Evolutionary conservation across 1,140 invertebrate species (phyloP).

Genomic region (Rhagoletis zephyria): DNA sequence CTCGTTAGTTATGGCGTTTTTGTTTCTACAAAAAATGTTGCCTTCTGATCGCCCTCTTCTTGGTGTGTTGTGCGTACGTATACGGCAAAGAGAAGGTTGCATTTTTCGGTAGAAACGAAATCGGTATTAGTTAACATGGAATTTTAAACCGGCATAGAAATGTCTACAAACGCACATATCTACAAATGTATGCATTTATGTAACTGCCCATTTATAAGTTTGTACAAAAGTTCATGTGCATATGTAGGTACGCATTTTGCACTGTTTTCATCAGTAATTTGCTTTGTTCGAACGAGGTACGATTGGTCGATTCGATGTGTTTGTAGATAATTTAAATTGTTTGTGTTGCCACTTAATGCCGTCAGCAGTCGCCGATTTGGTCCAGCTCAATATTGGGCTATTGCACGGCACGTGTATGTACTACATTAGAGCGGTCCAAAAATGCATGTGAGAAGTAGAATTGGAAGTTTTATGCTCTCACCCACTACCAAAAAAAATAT

Average conservation of each 20-base stretch:
- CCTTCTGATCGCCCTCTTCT: too few species aligned
- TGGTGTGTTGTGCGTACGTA: too few species aligned
- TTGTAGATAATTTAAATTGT: slow-evolving; percentile 36
- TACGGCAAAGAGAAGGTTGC: too few species aligned
- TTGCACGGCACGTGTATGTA: too few species aligned
- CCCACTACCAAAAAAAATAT: too few species aligned
- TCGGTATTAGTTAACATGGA: neutral
- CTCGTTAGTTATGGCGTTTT: too few species aligned
- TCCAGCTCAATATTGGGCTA: neutral
- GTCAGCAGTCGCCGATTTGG: neutral
- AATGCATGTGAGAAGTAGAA: too few species aligned
- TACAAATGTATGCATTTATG: neutral
- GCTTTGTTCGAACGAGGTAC: neutral
- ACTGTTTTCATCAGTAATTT: neutral
- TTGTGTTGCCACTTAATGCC: slow-evolving; percentile 33
- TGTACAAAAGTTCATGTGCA: neutral
- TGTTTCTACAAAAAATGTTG: too few species aligned
- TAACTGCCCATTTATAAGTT: neutral
- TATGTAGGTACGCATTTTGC: neutral
- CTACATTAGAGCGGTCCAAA: too few species aligned
- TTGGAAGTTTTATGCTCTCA: too few species aligned
- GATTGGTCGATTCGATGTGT: slow-evolving; percentile 14
- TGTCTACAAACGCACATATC: neutral
- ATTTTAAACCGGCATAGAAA: neutral
- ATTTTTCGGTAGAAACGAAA: too few species aligned